Percentiles rank a stretch among this genome's conserved stretches.
Conservation (phyloP, 2,797 vertebrate genomes). For the Cercopithecus petaurista region DNA sequence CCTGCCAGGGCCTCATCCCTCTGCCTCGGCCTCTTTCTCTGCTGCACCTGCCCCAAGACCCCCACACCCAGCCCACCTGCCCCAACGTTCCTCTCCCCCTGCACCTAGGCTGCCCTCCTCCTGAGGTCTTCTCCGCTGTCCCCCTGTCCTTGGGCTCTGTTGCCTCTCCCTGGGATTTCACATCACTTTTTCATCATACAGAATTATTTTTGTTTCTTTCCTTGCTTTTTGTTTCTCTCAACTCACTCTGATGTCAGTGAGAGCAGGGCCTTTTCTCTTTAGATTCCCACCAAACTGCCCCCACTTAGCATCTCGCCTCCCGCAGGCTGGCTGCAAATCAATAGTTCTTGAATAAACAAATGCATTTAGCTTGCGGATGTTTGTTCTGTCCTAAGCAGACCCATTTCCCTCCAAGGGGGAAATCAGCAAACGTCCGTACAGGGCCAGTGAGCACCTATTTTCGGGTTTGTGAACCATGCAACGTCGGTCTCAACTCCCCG, state of each 20-base stretch:
- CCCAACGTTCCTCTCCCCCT: neutral
- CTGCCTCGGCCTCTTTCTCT: neutral
- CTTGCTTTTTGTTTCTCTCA: neutral
- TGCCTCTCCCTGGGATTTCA: neutral
- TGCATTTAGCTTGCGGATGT: rapidly evolving
- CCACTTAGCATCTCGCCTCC: rapidly evolving
- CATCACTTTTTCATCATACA: neutral
- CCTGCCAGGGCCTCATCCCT: neutral
- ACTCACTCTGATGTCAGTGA: too few species aligned
- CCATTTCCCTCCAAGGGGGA: neutral
- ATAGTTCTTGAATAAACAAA: too few species aligned
- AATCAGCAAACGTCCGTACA: rapidly evolving
- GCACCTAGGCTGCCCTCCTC: neutral
- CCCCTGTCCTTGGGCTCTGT: neutral
- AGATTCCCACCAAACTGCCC: neutral
- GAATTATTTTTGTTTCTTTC: neutral
- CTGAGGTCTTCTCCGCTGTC: neutral
- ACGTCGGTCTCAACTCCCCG: rapidly evolving
- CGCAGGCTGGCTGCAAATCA: rapidly evolving
- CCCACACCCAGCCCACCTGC: too few species aligned
- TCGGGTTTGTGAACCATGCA: rapidly evolving
- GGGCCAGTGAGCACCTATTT: rapidly evolving
- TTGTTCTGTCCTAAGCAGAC: rapidly evolving
- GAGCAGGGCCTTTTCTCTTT: neutral
- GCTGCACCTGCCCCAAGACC: neutral